phyloP scores from a whole-genome alignment of 2,888 invertebrate species.

The Dasypogon diadema region DNA sequence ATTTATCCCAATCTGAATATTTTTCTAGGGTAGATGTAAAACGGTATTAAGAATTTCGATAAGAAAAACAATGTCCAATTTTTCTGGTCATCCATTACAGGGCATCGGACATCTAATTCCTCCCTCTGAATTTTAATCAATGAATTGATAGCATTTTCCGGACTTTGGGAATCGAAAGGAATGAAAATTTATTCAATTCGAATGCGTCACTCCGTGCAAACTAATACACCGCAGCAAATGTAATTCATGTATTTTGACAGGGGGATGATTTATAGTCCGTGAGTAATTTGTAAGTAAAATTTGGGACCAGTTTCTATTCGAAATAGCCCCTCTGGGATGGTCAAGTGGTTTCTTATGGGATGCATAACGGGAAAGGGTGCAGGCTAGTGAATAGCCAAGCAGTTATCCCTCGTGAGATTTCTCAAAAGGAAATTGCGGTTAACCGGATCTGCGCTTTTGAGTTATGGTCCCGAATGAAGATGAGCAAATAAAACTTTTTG shows the following conservation, averaged over 20 bases:
- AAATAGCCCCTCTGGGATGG: slow-evolving; percentile 47
- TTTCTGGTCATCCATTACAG: slow-evolving; percentile 34
- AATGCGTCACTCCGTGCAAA: slow-evolving; percentile 28
- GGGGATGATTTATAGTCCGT: slow-evolving; percentile 43
- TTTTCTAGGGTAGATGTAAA: too few species aligned
- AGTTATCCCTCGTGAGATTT: slow-evolving; percentile 13
- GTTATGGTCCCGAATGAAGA: slow-evolving; percentile 46
- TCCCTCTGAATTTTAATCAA: slow-evolving; percentile 42
- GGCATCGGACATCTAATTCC: slow-evolving; percentile 18
- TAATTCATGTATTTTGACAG: slow-evolving; percentile 52
- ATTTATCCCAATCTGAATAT: too few species aligned
- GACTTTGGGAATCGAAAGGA: slow-evolving; percentile 34
- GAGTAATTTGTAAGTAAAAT: slow-evolving; percentile 51
- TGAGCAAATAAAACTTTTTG: slow-evolving; percentile 42
- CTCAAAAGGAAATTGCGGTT: slow-evolving; percentile 41
- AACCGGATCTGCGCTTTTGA: slow-evolving; percentile 48
- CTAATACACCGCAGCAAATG: slow-evolving; percentile 50
- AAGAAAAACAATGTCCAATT: slow-evolving; percentile 4
- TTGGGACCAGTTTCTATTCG: slow-evolving; percentile 38
- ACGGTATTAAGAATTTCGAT: too few species aligned
- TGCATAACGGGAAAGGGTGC: slow-evolving; percentile 37
- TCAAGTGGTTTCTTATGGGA: slow-evolving; percentile 45
- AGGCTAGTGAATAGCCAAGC: slow-evolving; percentile 13
- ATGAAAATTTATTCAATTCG: slow-evolving; percentile 44
- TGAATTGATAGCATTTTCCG: slow-evolving; percentile 44